A percentile compares a stretch with the other conserved stretches of the same genome.
These are phyloP conservation scores for Malurus melanocephalus DNA, from an alignment of 2,113 vertebrate species.

Conservation along the genomic window DNA sequence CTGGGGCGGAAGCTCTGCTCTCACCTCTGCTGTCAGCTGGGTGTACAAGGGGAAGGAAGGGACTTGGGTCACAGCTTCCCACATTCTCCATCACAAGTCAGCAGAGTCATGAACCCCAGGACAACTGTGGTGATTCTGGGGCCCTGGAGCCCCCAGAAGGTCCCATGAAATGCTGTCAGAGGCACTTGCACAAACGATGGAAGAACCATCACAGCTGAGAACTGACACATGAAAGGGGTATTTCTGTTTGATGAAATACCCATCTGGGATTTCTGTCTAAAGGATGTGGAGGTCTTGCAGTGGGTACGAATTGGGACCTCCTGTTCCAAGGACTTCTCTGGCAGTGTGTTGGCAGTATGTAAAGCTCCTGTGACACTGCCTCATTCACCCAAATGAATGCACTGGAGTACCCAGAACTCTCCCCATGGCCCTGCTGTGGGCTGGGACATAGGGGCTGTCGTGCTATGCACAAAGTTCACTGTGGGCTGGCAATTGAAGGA, in stretches of 20 bases:
- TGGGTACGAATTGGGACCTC: not conserved
- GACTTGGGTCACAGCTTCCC: not conserved
- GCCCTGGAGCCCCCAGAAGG: not conserved
- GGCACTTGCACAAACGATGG: not conserved
- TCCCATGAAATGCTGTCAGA: not conserved
- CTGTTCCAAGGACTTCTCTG: not conserved
- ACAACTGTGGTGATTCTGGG: not conserved
- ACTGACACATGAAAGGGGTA: not conserved
- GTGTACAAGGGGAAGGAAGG: not conserved
- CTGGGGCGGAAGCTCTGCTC: not conserved
- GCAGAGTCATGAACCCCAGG: not conserved
- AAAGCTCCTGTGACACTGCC: not conserved
- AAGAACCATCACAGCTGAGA: not conserved
- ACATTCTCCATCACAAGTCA: not conserved
- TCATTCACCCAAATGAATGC: not conserved
- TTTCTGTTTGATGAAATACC: not conserved
- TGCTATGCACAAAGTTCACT: not conserved
- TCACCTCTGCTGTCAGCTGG: not conserved
- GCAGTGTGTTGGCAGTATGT: not conserved
- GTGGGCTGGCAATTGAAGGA: not conserved
- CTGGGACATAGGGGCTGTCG: rapidly evolving
- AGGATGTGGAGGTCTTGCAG: not conserved
- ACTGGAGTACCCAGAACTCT: not conserved
- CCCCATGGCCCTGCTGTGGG: not conserved
- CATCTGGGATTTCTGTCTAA: not conserved